phyloP scores from a whole-genome alignment of 2,797 vertebrate genomes.

The Mus caroli region DNA sequence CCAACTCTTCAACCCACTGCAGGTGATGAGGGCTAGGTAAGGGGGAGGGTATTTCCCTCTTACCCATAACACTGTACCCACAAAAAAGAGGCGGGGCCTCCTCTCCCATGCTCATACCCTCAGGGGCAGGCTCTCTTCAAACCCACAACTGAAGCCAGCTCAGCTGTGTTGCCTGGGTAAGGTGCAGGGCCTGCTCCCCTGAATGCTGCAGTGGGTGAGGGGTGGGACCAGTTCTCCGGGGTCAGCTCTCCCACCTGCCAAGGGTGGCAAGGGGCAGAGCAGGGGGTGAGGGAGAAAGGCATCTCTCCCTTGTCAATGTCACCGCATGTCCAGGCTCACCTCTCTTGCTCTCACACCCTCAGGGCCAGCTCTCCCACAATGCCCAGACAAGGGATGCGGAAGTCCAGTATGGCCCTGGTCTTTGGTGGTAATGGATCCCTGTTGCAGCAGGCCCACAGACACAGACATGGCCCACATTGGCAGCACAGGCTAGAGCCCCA shows the following conservation, averaged over 20 bases:
- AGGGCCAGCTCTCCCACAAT: not conserved
- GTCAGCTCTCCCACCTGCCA: not conserved
- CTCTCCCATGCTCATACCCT: not conserved
- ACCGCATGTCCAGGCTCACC: not conserved
- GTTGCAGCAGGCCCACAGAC: not conserved
- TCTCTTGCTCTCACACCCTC: not conserved
- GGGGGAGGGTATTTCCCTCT: not conserved
- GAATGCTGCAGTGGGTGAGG: not conserved
- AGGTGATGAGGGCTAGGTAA: not conserved
- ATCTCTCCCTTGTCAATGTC: no score
- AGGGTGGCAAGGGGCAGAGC: no score
- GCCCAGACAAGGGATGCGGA: not conserved
- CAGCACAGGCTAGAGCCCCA: not conserved
- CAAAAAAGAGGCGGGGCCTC: not conserved
- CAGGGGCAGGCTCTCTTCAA: not conserved
- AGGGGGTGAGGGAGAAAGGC: no score
- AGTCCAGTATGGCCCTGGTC: not conserved
- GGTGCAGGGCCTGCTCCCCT: not conserved
- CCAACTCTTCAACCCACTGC: not conserved
- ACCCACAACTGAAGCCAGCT: not conserved
- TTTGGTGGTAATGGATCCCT: not conserved
- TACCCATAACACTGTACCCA: not conserved
- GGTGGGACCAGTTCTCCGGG: not conserved
- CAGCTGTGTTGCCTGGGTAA: not conserved
- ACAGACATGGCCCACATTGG: not conserved